A percentile compares a stretch with the other conserved stretches of the same genome.
Evolutionary conservation across 2,113 vertebrate species (phyloP).

Genomic region (Triplophysa dalaica): DNA sequence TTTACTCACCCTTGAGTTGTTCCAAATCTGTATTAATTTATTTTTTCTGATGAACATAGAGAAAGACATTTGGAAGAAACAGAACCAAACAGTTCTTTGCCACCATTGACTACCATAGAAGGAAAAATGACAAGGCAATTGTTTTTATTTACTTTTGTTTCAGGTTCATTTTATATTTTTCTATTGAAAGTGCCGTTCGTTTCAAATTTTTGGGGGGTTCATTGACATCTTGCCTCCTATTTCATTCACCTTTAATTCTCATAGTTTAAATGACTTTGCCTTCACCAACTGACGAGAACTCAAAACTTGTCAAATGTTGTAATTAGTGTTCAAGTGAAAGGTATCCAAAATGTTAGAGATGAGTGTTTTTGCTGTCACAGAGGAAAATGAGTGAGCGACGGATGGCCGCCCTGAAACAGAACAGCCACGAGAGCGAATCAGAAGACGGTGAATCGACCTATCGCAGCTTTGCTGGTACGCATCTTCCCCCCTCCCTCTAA

Average conservation of each 20-base stretch:
- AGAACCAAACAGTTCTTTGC: too few species aligned
- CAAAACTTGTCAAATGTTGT: neutral
- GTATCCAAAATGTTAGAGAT: slow-evolving; percentile 12
- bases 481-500: neutral
- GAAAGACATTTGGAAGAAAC: too few species aligned
- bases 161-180: too few species aligned
- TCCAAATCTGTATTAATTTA: too few species aligned
- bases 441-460: slow-evolving; percentile 75
- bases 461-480: slow-evolving; percentile 73
- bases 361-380: slow-evolving; percentile 63
- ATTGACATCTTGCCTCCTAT: neutral
- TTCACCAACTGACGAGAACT: neutral
- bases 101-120: too few species aligned
- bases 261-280: neutral
- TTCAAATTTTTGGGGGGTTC: neutral
- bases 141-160: too few species aligned
- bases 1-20: too few species aligned
- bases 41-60: too few species aligned
- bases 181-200: too few species aligned
- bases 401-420: slow-evolving; percentile 64
- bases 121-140: too few species aligned
- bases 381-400: slow-evolving; percentile 78
- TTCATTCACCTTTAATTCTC: neutral
- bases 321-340: neutral
- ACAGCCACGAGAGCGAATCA: slow-evolving; percentile 78